phyloP scores from a whole-genome alignment of 2,113 vertebrate species.

The Sylvicapra grimmia region DNA sequence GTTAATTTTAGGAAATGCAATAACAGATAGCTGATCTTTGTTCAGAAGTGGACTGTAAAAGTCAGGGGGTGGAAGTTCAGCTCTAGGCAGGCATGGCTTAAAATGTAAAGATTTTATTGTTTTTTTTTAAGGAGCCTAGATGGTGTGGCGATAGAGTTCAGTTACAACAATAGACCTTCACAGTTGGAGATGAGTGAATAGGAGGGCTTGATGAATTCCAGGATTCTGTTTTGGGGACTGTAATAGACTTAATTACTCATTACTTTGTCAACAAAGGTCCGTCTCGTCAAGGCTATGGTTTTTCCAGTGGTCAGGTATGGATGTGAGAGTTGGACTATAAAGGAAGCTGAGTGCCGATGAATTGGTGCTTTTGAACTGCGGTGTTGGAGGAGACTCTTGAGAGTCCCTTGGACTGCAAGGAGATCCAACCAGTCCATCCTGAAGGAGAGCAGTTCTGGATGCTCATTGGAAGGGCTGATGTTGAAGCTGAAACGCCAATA shows the following conservation, averaged over 20 bases:
- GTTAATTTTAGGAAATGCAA: not conserved
- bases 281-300: not conserved
- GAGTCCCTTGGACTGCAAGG: not conserved
- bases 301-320: not conserved
- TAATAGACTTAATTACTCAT: not conserved
- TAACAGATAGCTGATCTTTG: not conserved
- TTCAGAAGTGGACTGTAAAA: not conserved
- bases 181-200: not conserved
- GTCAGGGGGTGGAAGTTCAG: not conserved
- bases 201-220: not conserved
- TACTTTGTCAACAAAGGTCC: not conserved
- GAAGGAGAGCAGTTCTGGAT: not conserved
- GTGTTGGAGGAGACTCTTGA: not conserved
- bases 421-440: not conserved
- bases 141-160: not conserved
- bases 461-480: not conserved
- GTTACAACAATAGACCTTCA: not conserved
- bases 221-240: not conserved
- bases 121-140: not conserved
- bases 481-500: not conserved
- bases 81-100: not conserved
- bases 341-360: not conserved
- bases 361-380: not conserved
- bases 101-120: not conserved
- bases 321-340: not conserved